Conservation (phyloP, 2,888 invertebrate species). For the Lycophotia porphyrea region DNA sequence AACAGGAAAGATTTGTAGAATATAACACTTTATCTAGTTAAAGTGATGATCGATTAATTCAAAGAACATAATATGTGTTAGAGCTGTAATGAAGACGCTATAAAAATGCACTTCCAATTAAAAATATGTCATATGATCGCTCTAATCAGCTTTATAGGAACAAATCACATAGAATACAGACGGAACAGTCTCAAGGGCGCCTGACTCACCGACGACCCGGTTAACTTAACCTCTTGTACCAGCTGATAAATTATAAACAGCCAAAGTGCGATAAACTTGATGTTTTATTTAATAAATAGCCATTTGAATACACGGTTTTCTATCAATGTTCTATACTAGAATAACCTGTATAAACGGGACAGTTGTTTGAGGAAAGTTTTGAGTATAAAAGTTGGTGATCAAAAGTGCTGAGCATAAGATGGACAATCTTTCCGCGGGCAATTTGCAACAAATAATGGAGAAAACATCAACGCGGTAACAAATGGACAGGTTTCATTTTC, state of each 20-base stretch:
- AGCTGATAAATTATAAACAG: conserved; percentile 55
- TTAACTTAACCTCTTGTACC: conserved; percentile 47
- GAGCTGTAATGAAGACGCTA: background rate
- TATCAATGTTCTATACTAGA: conserved; percentile 7
- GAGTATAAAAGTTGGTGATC: background rate
- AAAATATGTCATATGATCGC: background rate
- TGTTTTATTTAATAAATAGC: conserved; percentile 23
- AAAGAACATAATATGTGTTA: background rate
- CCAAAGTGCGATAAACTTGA: conserved; percentile 43
- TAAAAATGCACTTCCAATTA: background rate
- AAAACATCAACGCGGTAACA: background rate
- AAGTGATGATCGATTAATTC: background rate
- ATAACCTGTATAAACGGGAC: conserved; percentile 5
- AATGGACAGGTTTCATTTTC: background rate
- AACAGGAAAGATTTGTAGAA: background rate
- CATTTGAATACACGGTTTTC: conserved; percentile 26
- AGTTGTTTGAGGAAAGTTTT: background rate
- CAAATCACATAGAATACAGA: conserved; percentile 43
- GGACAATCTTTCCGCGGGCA: background rate
- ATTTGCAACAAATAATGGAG: background rate
- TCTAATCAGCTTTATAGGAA: conserved; percentile 35
- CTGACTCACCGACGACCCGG: conserved; percentile 59
- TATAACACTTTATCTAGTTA: background rate
- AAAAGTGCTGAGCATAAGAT: background rate
- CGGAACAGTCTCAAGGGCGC: conserved; percentile 59